phyloP scores from a whole-genome alignment of 1,140 invertebrate genomes.

The Paracyclopina nana region DNA sequence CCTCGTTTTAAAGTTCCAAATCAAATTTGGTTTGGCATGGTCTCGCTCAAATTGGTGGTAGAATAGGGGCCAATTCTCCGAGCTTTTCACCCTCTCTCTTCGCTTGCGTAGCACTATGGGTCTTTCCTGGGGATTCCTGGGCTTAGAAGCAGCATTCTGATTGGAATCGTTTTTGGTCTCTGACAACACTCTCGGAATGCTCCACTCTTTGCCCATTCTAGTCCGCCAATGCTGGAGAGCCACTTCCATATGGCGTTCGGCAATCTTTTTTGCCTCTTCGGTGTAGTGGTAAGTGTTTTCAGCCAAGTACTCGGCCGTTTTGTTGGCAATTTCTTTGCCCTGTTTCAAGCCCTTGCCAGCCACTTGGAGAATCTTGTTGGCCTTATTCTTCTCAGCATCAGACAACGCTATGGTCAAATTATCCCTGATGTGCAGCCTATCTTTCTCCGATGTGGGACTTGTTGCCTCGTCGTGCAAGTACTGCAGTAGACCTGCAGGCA shows the following conservation, averaged over 20 bases:
- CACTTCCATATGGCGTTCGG: constrained; percentile 38
- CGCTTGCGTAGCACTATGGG: constrained; percentile 77
- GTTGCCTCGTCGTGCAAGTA: constrained; percentile 72
- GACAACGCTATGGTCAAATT: constrained; percentile 86
- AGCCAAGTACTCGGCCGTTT: background rate
- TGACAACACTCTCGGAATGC: constrained; percentile 32
- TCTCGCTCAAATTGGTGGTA: constrained; percentile 89
- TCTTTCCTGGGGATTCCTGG: constrained; percentile 38
- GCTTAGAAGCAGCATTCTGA: constrained; percentile 19
- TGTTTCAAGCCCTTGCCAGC: constrained; percentile 17
- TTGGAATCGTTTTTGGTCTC: no score
- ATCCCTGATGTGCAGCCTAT: constrained; percentile 61
- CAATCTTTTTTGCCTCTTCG: constrained; percentile 35
- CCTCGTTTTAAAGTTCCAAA: constrained; percentile 97
- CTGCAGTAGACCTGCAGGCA: constrained; percentile 62
- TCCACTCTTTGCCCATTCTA: constrained; percentile 43
- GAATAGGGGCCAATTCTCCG: constrained; percentile 80
- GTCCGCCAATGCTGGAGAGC: constrained; percentile 77
- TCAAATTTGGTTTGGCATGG: constrained; percentile 84
- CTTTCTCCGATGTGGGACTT: constrained; percentile 53
- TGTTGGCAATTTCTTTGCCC: background rate
- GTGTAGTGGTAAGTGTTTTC: constrained; percentile 7
- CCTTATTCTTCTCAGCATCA: constrained; percentile 20
- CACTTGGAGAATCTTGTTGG: constrained; percentile 18
- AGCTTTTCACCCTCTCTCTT: constrained; percentile 70